Percentiles rank a stretch among this genome's conserved stretches.
Evolutionary conservation across 2,888 invertebrate genomes (phyloP).

Genomic region (Ichneumon xanthorius): DNA sequence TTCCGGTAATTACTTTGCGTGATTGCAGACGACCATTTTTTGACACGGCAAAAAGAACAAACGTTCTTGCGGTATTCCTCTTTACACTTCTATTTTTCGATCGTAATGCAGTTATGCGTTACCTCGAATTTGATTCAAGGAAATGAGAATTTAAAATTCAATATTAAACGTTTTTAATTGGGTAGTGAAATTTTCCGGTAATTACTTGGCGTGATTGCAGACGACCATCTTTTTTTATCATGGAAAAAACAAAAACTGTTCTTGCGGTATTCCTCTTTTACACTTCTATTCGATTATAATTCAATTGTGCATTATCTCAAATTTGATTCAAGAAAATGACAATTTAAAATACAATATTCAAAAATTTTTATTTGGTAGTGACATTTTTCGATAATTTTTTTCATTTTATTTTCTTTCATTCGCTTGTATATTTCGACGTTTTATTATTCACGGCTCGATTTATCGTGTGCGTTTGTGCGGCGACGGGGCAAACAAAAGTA

Average conservation of each 20-base stretch:
- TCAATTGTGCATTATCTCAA: background rate
- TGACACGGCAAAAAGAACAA: too few relatives aligned
- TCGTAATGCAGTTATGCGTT: background rate
- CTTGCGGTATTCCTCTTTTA: background rate
- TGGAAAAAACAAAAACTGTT: background rate
- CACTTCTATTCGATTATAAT: background rate
- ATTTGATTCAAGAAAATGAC: background rate
- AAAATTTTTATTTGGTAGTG: background rate
- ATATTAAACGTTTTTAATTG: too few relatives aligned
- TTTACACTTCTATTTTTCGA: background rate
- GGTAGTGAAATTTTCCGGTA: background rate
- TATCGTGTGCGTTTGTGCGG: background rate
- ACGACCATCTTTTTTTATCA: background rate
- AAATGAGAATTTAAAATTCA: background rate
- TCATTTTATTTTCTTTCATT: background rate
- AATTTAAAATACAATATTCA: too few relatives aligned
- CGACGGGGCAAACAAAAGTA: conserved; percentile 44
- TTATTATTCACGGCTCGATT: background rate
- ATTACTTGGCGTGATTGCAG: background rate
- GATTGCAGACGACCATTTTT: too few relatives aligned
- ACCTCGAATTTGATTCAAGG: background rate
- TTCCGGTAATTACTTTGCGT: too few relatives aligned
- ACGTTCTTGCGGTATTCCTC: background rate
- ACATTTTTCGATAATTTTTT: background rate
- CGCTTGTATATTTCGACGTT: background rate